phyloP scores from a whole-genome alignment of 2,888 invertebrate species.

The Heliconius sara region DNA sequence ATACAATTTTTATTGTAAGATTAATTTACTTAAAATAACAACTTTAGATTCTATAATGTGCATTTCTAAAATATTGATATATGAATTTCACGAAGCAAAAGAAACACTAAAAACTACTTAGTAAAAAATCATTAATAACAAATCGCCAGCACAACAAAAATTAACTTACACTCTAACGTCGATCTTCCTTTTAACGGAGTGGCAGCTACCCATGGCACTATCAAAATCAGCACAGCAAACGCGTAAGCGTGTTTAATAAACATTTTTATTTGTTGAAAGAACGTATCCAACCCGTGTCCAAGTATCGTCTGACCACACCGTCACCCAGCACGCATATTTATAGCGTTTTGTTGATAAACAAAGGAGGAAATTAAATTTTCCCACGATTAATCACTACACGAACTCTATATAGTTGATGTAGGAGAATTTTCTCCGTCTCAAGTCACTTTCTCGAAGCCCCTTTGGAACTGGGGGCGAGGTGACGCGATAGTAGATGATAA shows the following conservation, averaged over 20 bases:
- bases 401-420: constrained; percentile 8
- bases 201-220: constrained; percentile 50
- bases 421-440: constrained; percentile 7
- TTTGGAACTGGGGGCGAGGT: constrained; percentile 16
- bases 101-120: not conserved
- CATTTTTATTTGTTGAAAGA: constrained; percentile 49
- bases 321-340: constrained; percentile 37
- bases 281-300: constrained; percentile 25
- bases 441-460: constrained; percentile 31
- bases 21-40: not conserved
- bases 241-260: constrained; percentile 58
- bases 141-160: constrained; percentile 23
- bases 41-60: not conserved
- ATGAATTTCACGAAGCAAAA: not conserved
- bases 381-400: constrained; percentile 13
- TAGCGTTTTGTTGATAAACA: constrained; percentile 45
- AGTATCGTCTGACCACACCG: constrained; percentile 38
- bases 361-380: constrained; percentile 31
- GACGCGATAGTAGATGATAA: constrained; percentile 18
- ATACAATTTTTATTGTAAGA: not conserved
- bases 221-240: constrained; percentile 55
- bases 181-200: constrained; percentile 52
- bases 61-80: not conserved
- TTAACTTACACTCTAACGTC: constrained; percentile 53
- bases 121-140: not conserved